phyloP scores from a whole-genome alignment of 2,113 vertebrate genomes.

The Hystrix cristata region DNA sequence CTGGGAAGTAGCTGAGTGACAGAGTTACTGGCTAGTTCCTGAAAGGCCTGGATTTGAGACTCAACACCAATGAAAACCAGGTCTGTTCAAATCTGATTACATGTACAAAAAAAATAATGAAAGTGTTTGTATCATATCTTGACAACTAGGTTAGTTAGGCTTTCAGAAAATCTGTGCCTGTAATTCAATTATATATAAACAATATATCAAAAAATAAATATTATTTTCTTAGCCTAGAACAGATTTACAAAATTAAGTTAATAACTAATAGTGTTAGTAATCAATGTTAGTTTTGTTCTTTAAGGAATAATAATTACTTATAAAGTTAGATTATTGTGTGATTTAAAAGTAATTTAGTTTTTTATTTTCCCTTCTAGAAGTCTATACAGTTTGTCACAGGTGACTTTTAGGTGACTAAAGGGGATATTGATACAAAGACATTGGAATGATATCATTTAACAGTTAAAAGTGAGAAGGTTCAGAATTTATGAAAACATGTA shows the following conservation, averaged over 20 bases:
- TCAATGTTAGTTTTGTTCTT: not conserved
- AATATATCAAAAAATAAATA: not conserved
- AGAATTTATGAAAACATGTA: not conserved
- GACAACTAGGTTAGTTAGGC: not conserved
- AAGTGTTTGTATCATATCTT: not conserved
- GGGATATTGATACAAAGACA: not conserved
- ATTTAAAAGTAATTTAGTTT: conserved; percentile 24
- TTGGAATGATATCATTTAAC: not conserved
- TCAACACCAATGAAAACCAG: too few species aligned
- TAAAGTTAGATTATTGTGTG: not conserved
- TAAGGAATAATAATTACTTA: not conserved
- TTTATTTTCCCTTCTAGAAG: not conserved
- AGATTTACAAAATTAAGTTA: not conserved
- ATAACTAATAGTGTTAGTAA: not conserved
- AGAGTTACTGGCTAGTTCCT: too few species aligned
- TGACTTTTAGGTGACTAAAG: not conserved
- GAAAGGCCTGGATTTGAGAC: too few species aligned
- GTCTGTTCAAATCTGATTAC: not conserved
- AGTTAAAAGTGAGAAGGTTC: not conserved
- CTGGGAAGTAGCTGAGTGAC: too few species aligned
- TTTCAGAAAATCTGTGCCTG: not conserved
- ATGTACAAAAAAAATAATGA: not conserved
- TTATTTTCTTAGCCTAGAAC: not conserved
- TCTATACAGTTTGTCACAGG: not conserved
- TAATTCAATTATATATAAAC: not conserved